phyloP scores from a whole-genome alignment of 2,888 invertebrate species.

The Acronicta psi region DNA sequence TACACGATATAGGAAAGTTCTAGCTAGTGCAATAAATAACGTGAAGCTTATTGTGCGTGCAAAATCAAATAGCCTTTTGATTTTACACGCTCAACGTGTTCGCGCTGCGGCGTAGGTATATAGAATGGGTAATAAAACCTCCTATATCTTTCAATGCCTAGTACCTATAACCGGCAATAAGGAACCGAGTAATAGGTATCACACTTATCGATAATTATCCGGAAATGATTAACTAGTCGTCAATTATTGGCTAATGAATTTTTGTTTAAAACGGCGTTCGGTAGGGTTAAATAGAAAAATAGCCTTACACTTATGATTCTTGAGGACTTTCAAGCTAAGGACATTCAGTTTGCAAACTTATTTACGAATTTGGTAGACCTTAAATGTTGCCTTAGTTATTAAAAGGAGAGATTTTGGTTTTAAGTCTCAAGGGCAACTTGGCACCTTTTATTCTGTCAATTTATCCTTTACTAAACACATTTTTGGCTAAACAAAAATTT shows the following conservation, averaged over 20 bases:
- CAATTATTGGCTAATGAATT: constrained; percentile 23
- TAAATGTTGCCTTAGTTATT: too few relatives aligned
- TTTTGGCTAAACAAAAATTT: too few relatives aligned
- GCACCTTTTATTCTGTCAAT: too few relatives aligned
- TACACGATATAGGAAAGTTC: constrained; percentile 16
- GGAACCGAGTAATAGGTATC: constrained; percentile 11
- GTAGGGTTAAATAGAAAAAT: constrained; percentile 1
- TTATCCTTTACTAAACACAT: too few relatives aligned
- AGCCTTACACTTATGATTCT: too few relatives aligned
- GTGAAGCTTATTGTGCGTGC: constrained; percentile 19
- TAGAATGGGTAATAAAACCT: constrained; percentile 41
- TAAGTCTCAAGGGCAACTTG: too few relatives aligned
- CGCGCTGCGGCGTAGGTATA: constrained; percentile 18
- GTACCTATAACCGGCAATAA: constrained; percentile 12
- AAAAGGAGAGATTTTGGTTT: too few relatives aligned
- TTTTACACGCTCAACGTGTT: constrained; percentile 33
- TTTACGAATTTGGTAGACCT: too few relatives aligned
- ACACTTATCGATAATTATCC: constrained; percentile 12
- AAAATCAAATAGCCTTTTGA: constrained; percentile 35
- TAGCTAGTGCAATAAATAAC: constrained; percentile 4
- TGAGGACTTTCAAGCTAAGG: neutral
- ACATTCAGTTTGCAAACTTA: too few relatives aligned
- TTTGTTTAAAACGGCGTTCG: constrained; percentile 3
- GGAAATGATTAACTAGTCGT: constrained; percentile 25
- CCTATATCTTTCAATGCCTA: constrained; percentile 15